Evolutionary conservation across 2,113 vertebrate species (phyloP).

Genomic region (Daubentonia madagascariensis): DNA sequence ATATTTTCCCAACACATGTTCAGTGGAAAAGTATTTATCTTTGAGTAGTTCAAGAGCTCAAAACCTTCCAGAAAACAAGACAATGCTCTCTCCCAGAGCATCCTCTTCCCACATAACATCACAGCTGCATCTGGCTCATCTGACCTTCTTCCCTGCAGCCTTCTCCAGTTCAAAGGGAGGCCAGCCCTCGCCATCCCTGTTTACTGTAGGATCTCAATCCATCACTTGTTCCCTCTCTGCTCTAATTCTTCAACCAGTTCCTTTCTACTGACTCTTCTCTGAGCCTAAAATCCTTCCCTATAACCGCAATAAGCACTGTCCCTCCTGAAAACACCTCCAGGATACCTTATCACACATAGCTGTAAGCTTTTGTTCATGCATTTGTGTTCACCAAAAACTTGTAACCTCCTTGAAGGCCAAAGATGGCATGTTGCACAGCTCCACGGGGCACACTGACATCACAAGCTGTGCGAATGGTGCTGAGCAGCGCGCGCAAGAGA

Average conservation of each 20-base stretch:
- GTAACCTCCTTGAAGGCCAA: background rate
- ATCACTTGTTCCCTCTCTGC: background rate
- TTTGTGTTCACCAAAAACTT: background rate
- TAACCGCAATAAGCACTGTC: background rate
- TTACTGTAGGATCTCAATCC: background rate
- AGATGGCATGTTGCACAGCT: no score
- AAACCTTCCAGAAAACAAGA: background rate
- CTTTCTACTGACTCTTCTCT: background rate
- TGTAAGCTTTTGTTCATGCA: background rate
- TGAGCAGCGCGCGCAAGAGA: background rate
- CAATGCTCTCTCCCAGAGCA: background rate
- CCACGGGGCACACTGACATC: background rate
- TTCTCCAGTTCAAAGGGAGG: background rate
- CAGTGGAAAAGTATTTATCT: background rate
- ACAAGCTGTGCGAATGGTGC: background rate
- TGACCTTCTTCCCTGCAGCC: background rate
- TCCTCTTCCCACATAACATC: background rate
- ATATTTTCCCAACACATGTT: background rate
- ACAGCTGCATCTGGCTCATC: background rate
- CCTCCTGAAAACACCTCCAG: background rate
- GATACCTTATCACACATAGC: background rate
- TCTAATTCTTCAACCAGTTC: background rate
- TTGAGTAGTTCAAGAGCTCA: constrained; percentile 2
- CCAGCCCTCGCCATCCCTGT: background rate
- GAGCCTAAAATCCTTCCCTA: background rate